phyloP scores from a whole-genome alignment of 2,888 invertebrate genomes.

The Nomada lathburiana region DNA sequence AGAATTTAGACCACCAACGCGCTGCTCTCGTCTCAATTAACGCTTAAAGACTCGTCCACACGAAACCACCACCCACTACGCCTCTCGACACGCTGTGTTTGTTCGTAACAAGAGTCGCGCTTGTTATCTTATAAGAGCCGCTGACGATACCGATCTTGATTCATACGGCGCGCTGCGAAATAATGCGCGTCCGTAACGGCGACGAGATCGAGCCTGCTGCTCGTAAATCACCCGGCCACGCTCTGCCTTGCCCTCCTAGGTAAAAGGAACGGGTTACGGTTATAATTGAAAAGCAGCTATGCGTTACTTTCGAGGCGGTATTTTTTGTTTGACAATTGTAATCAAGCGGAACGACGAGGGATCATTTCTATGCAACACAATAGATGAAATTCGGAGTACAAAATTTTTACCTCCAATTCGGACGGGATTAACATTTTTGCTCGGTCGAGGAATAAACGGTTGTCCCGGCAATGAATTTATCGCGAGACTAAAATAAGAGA shows the following conservation, averaged over 20 bases:
- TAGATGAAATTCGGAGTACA: too few species aligned
- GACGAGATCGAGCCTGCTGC: constrained; percentile 26
- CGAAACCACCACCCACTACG: constrained; percentile 71
- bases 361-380: too few species aligned
- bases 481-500: background rate
- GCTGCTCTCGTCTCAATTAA: constrained; percentile 75
- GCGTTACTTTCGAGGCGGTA: background rate
- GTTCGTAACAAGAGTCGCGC: constrained; percentile 64
- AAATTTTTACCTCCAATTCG: too few species aligned
- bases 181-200: constrained; percentile 55
- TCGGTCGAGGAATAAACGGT: too few species aligned
- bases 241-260: background rate
- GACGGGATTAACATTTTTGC: too few species aligned
- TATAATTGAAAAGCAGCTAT: background rate
- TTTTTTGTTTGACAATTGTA: too few species aligned
- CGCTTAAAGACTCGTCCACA: constrained; percentile 72
- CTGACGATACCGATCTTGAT: constrained; percentile 67
- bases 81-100: constrained; percentile 61
- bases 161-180: constrained; percentile 52
- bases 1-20: constrained; percentile 78
- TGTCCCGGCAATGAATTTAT: too few species aligned
- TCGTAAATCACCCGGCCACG: constrained; percentile 44
- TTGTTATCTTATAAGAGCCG: constrained; percentile 65
- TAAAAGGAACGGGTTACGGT: background rate
- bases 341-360: too few species aligned